A percentile compares a stretch with the other conserved stretches of the same genome.
Evolutionary conservation across 2,113 vertebrate species (phyloP).

Genomic region (Rhipidura dahli): DNA sequence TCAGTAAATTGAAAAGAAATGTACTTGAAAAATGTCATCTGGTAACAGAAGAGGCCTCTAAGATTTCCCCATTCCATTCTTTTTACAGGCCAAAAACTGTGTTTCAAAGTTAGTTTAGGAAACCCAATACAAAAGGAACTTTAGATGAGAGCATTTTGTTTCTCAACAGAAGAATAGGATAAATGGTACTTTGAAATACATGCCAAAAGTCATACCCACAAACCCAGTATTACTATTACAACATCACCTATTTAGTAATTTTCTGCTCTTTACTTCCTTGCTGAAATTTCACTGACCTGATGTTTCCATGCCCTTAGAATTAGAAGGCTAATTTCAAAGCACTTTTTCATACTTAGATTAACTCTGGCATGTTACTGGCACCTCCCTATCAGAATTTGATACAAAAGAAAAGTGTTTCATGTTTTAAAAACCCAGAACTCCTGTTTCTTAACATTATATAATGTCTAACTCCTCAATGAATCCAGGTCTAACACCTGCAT

Average conservation of each 20-base stretch:
- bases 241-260: not conserved
- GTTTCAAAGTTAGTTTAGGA: not conserved
- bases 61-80: not conserved
- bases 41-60: not conserved
- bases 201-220: not conserved
- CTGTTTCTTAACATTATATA: not conserved
- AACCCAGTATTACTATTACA: not conserved
- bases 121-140: not conserved
- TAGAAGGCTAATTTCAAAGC: not conserved
- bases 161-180: not conserved
- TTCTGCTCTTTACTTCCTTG: not conserved
- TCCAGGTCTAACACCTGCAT: not conserved
- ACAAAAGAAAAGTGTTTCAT: not conserved
- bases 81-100: not conserved
- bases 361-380: not conserved
- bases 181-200: not conserved
- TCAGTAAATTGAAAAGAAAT: slow-evolving; percentile 14
- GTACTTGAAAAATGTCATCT: not conserved
- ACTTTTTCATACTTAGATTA: not conserved
- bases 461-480: not conserved
- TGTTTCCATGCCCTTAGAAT: not conserved
- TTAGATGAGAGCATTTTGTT: not conserved
- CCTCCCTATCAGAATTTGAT: not conserved
- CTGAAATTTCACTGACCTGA: not conserved
- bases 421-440: not conserved